Percentiles rank a stretch among this genome's conserved stretches.
These are phyloP conservation scores for Pyrrhosoma nymphula DNA, from an alignment of 2,888 invertebrate species.

Conservation along the genomic window DNA sequence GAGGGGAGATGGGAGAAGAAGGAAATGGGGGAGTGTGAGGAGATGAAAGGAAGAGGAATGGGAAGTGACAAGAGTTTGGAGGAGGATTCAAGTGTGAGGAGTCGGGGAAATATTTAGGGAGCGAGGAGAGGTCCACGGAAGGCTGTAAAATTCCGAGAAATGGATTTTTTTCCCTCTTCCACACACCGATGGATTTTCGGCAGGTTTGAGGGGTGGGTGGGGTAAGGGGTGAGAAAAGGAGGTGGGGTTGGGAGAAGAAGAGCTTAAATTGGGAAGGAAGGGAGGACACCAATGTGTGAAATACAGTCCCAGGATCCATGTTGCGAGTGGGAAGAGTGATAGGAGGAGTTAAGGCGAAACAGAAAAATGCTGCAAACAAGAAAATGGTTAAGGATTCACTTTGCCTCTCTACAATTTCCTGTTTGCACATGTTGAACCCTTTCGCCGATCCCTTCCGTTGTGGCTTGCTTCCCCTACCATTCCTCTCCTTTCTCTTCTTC, in stretches of 20 bases:
- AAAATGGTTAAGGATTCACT: background rate
- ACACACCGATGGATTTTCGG: background rate
- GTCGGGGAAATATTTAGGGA: background rate
- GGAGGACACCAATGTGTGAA: background rate
- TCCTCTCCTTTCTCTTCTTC: background rate
- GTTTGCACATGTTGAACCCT: background rate
- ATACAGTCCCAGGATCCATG: background rate
- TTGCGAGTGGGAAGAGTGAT: background rate
- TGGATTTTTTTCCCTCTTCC: slow-evolving; percentile 10
- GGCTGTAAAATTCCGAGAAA: slow-evolving; percentile 58
- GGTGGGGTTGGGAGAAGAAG: background rate
- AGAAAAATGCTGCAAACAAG: slow-evolving; percentile 2
- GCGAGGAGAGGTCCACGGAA: background rate
- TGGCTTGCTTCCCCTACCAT: background rate
- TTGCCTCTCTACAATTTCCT: background rate
- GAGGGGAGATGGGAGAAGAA: background rate
- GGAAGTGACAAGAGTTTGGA: background rate
- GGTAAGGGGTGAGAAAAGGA: background rate
- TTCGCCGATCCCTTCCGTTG: background rate
- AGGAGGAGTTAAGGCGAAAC: background rate
- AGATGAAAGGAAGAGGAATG: background rate
- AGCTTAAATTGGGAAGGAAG: background rate
- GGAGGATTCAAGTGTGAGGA: background rate
- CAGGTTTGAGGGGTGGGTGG: background rate
- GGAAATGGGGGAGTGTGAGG: background rate